phyloP scores from a whole-genome alignment of 2,888 invertebrate genomes.

The Sialis lutaria region DNA sequence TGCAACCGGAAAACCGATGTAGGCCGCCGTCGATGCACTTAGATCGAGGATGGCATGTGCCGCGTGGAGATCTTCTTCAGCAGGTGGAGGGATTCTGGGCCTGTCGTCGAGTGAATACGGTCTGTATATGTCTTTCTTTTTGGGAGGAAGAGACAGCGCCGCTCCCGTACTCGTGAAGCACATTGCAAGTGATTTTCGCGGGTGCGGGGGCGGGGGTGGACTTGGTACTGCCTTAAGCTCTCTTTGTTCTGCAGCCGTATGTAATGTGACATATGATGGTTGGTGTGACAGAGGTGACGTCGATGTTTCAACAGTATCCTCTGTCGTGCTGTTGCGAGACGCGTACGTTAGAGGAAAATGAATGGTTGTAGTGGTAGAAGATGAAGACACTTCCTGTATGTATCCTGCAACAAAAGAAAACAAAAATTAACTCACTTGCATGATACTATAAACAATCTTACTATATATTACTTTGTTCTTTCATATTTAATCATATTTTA shows the following conservation, averaged over 20 bases:
- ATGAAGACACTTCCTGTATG: slow-evolving; percentile 59
- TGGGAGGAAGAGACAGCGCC: slow-evolving; percentile 69
- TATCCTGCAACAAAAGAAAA: slow-evolving; percentile 37
- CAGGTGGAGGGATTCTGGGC: slow-evolving; percentile 37
- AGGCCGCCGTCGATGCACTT: slow-evolving; percentile 66
- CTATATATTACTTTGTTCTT: too few species aligned
- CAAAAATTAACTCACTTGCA: too few species aligned
- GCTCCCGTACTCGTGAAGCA: slow-evolving; percentile 74
- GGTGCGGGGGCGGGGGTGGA: slow-evolving; percentile 22
- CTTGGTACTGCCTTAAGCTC: slow-evolving; percentile 14
- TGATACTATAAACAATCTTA: too few species aligned
- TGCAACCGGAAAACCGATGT: slow-evolving; percentile 16
- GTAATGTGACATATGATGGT: slow-evolving; percentile 34
- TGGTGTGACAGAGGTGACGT: slow-evolving; percentile 20
- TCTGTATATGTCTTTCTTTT: slow-evolving; percentile 80
- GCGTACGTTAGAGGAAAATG: slow-evolving; percentile 29
- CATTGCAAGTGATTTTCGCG: slow-evolving; percentile 60
- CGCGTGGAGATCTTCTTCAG: slow-evolving; percentile 71
- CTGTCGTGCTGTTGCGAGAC: slow-evolving; percentile 31
- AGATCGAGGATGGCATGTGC: slow-evolving; percentile 80
- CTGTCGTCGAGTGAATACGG: slow-evolving; percentile 68
- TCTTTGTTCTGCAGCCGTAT: slow-evolving; percentile 29
- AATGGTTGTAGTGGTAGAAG: slow-evolving; percentile 45
- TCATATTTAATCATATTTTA: too few species aligned
- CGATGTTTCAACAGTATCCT: slow-evolving; percentile 4